Evolutionary conservation across 2,888 invertebrate species (phyloP).

Genomic region (Geophilus truncorum): DNA sequence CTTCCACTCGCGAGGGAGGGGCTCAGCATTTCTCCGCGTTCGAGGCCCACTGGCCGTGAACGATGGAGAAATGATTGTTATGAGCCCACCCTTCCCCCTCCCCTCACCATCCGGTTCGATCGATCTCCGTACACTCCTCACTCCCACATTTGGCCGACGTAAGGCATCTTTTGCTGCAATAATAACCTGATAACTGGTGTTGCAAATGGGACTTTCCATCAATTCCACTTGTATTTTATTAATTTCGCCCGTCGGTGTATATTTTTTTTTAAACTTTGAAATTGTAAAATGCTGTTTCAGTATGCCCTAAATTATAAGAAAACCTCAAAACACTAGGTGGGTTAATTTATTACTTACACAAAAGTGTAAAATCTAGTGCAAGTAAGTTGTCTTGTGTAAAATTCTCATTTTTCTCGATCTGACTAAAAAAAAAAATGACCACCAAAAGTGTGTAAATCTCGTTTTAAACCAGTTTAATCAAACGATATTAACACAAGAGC

Average conservation of each 20-base stretch:
- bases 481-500: too few species aligned
- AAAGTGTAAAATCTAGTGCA: too few species aligned
- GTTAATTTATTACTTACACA: too few species aligned
- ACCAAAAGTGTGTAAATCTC: too few species aligned
- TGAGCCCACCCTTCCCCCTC: background rate
- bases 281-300: too few species aligned
- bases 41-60: constrained; percentile 26
- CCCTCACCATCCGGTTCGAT: background rate
- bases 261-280: background rate
- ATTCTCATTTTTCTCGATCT: too few species aligned
- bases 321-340: too few species aligned
- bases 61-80: constrained; percentile 31
- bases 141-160: background rate
- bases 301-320: too few species aligned
- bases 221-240: background rate
- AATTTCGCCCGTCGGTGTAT: too few species aligned
- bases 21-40: constrained; percentile 9
- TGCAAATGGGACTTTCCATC: background rate
- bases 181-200: background rate
- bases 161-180: background rate
- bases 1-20: background rate
- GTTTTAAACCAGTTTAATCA: too few species aligned
- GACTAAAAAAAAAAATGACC: too few species aligned
- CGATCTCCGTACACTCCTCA: background rate
- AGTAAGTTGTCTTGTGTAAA: too few species aligned